Evolutionary conservation across 1,140 invertebrate species (phyloP).

Genomic region (Asobara japonica): DNA sequence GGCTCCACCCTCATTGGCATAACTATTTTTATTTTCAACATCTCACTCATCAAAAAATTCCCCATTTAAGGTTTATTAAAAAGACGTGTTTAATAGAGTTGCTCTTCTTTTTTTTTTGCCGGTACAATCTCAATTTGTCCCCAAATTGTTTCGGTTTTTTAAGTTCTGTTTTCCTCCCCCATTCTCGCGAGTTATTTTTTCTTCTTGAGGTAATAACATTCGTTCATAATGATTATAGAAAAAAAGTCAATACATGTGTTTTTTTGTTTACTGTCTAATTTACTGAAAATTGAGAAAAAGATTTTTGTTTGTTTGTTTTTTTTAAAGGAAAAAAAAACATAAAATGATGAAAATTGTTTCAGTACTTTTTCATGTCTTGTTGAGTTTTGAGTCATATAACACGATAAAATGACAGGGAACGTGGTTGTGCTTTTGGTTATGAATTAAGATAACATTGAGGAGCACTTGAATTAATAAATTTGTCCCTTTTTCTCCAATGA

Average conservation of each 20-base stretch:
- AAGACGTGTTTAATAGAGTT: not conserved
- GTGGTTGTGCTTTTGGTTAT: not conserved
- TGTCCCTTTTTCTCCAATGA: conserved; percentile 21
- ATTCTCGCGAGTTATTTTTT: no score
- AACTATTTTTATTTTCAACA: conserved; percentile 2
- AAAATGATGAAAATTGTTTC: not conserved
- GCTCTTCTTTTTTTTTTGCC: not conserved
- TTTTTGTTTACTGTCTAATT: not conserved
- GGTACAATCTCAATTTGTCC: not conserved
- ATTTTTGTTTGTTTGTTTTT: not conserved
- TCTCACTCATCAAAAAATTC: conserved; percentile 8
- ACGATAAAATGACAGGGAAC: not conserved
- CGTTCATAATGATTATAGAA: not conserved
- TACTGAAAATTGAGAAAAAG: not conserved
- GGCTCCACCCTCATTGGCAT: conserved; percentile 34
- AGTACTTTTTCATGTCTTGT: not conserved
- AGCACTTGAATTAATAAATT: not conserved
- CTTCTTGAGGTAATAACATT: no score
- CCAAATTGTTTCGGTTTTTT: not conserved
- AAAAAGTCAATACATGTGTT: not conserved
- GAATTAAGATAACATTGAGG: not conserved
- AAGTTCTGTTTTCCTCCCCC: not conserved
- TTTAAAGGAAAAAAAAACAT: not conserved
- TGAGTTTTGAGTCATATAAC: not conserved
- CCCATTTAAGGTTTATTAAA: not conserved